Base-by-base conservation (phyloP, 1,140 invertebrate genomes). In the Fopius arisanus region DNA sequence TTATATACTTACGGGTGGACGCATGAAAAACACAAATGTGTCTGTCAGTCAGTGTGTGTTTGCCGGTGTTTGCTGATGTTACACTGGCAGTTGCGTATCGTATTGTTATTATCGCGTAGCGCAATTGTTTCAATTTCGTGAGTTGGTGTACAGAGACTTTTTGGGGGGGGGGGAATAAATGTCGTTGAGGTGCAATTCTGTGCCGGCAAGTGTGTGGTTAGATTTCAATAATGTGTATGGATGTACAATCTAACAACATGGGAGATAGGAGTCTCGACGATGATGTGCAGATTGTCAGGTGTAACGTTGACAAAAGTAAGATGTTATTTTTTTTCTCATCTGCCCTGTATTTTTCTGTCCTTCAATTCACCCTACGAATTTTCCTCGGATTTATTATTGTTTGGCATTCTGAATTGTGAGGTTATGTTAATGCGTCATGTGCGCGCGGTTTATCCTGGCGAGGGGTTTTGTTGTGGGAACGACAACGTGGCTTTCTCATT, bases 221-320 rank as follows among this genome's bases (percentile, higher is more conserved):
- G 65, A 79, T 73, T 71, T 40, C 66, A 86, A 87, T 86, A 86
- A 88, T 88, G 86, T 88, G 86, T 75, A 87, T 88, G 84, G 86
- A 87, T 78, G 79, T 87, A 76, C 83, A 83, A 79, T 78, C 80
- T 84, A 86, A 80, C 80, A 81, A 87, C 79, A 88, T 87, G 86
- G 82, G 77, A 71, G 85, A 86, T 80, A 82, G 79, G 80, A 84
- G 69, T 75, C 75, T 79, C 77, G 84, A 87, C 67, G 82, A 83
- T 14, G 87, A 88, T 67, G 83, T 88, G 68, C 82, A 88, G 73
- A 87, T 88, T 71, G 79, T 88, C 71, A 83, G 86, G 72, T 81
- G 79, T 26, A 80, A 79, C 73, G 74, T 88, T 59, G 81, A 81
- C 29, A 87, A 83, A 84, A 81, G 87, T 88, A 76, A 82, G 82